A percentile compares a stretch with the other conserved stretches of the same genome.
phyloP scores from a whole-genome alignment of 2,113 vertebrate species.

The Mus spicilegus region DNA sequence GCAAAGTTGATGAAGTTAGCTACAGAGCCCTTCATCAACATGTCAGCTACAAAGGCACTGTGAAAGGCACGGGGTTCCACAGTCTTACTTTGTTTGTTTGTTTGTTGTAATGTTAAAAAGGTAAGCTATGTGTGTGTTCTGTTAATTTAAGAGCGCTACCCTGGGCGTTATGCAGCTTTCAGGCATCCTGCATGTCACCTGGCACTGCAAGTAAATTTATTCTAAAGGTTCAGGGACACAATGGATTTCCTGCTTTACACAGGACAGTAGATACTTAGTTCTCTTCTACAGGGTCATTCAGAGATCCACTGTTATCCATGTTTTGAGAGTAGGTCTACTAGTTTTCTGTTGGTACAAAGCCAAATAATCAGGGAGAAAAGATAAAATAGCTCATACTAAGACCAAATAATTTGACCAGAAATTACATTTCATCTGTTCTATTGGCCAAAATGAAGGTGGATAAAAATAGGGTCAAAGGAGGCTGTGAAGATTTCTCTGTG shows the following conservation, averaged over 20 bases:
- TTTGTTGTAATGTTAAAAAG: background rate
- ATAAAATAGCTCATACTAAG: background rate
- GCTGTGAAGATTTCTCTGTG: background rate
- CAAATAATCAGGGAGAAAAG: background rate
- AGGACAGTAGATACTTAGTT: background rate
- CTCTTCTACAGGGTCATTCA: background rate
- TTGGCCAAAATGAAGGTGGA: background rate
- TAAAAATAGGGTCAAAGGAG: background rate
- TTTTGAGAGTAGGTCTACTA: background rate
- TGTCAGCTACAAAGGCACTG: background rate
- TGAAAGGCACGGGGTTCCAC: background rate
- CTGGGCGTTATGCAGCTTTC: background rate
- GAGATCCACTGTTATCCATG: background rate
- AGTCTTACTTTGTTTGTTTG: no score
- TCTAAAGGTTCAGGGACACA: background rate
- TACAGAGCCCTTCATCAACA: background rate
- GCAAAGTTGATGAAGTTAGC: background rate
- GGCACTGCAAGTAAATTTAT: background rate
- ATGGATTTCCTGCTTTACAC: background rate
- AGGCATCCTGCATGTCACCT: background rate
- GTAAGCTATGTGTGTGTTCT: background rate
- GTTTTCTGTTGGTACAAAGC: background rate
- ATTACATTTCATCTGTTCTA: slow-evolving; percentile 18
- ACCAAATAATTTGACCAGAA: background rate
- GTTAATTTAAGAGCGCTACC: background rate